Base-by-base conservation (phyloP, 2,797 vertebrate species). In the Lepilemur septentrionalis region DNA sequence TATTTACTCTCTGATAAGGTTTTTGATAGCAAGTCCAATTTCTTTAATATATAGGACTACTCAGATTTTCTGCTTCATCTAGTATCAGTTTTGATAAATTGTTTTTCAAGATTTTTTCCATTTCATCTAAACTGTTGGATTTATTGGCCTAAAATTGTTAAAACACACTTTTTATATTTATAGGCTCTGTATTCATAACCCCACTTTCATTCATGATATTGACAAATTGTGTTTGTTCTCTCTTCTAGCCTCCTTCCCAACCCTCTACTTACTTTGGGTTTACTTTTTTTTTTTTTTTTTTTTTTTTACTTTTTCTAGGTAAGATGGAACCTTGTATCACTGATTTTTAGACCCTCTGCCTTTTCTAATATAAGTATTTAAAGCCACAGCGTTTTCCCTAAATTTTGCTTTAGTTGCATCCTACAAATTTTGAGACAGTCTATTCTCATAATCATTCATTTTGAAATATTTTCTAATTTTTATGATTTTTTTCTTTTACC, bases 401-500 rank as follows among this genome's bases (percentile, higher is more conserved):
- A 46, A 18, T 9, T 82, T 63, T 76, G n/a, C 43, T 81, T 69
- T 63, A 55, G 43, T 46, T 73, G 0, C 1, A 76, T 46, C 32
- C 59, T 9, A 63, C 28, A 82, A 32, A 81, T 67, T 80, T 75
- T 55, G 25, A 80, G 52, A 69, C 69, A 85, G 14, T 80, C 41
- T 43, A 52, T 28, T 85, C 7, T 63, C 25, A 69, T 61, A 46
- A 72, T 80, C 48, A 78, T 89, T 83, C 14, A 46, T 6, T 86
- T 63, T 76, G 75, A 92, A 90, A 93, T 70, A 38, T 35, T 89
- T 92, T 79, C n/a, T 65, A 59, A 32, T 84, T 89, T 88, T 96
- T 52, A 18, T 32, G 43, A 12, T 61, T 57, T 20, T 80, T 72
- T 79, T 72, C 46, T 79, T 95, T 78, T 65, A 90, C 5, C 35